Percentiles rank a stretch among this genome's conserved stretches.
Evolutionary conservation across 2,797 vertebrate species (phyloP).

Genomic region (Sebastes wilsoni): DNA sequence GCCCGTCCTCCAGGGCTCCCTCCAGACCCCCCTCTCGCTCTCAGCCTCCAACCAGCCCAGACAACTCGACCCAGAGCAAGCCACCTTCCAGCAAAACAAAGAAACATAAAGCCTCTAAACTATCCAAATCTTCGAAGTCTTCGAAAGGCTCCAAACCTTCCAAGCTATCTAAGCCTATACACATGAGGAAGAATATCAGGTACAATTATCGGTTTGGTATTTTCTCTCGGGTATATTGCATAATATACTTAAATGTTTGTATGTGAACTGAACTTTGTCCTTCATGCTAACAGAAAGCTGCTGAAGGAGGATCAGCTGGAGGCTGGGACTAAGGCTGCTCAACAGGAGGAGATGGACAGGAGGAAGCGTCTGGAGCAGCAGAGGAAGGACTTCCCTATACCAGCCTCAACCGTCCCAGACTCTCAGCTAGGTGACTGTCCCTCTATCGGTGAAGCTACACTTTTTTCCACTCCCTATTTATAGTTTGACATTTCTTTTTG

Average conservation of each 20-base stretch:
- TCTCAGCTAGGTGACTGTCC: conserved; percentile 85
- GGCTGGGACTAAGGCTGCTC: conserved; percentile 96
- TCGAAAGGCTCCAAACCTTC: conserved; percentile 77
- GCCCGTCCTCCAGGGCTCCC: conserved; percentile 79
- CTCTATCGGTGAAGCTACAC: background rate
- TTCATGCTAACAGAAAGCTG: conserved; percentile 86
- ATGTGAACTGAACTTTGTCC: background rate
- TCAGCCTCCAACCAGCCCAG: conserved; percentile 59
- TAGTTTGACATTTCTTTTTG: background rate
- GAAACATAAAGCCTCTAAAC: conserved; percentile 81
- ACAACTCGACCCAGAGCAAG: conserved; percentile 76
- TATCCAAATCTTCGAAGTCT: conserved; percentile 76
- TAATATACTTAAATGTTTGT: background rate
- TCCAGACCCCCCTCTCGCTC: conserved; percentile 74
- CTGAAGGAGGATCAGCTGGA: conserved; percentile 97
- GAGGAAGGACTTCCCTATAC: conserved; percentile 91
- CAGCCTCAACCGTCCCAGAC: conserved; percentile 80
- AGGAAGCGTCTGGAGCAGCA: conserved; percentile 95
- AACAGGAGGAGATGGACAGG: conserved; percentile 97
- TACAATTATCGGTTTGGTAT: conserved; percentile 52
- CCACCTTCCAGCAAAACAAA: conserved; percentile 86
- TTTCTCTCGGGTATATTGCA: background rate
- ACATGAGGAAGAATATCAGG: conserved; percentile 99
- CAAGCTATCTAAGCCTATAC: conserved; percentile 86
- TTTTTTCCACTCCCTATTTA: background rate